Conservation (phyloP, 1,140 invertebrate genomes). For the Drosophila saltans region DNA sequence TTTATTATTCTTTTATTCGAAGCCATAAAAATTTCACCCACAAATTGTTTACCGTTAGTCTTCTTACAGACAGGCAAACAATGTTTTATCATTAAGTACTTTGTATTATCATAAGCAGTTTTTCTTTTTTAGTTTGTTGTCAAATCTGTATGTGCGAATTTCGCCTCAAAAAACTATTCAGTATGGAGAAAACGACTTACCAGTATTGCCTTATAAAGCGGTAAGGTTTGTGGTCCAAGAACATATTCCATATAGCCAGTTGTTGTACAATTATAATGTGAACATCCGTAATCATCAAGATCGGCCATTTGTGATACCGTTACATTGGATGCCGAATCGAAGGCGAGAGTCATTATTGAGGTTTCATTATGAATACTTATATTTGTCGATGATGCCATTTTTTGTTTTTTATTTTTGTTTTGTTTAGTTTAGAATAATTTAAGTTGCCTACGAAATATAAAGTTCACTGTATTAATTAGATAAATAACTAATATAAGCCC, state of each 20-base stretch:
- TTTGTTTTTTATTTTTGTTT: not conserved
- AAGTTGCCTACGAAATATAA: not conserved
- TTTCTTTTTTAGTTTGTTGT: no score
- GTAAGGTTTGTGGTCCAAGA: conserved; percentile 84
- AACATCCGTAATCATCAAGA: conserved; percentile 45
- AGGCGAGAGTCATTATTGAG: conserved; percentile 2
- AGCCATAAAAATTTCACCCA: no score
- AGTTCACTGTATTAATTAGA: not conserved
- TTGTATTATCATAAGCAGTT: no score
- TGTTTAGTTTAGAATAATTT: not conserved
- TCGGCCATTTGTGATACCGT: conserved; percentile 23
- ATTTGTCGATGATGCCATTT: not conserved
- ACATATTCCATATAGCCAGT: conserved; percentile 84
- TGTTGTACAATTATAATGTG: conserved; percentile 84
- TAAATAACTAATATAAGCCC: not conserved
- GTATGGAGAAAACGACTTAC: conserved; percentile 40
- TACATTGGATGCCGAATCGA: conserved; percentile 17
- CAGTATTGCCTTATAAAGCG: conserved; percentile 83
- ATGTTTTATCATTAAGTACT: no score
- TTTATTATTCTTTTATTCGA: no score
- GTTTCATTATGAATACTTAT: not conserved
- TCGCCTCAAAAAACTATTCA: no score
- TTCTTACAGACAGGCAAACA: no score
- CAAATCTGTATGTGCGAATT: no score
- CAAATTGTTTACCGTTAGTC: no score